Evolutionary conservation across 1,140 invertebrate genomes (phyloP), one percentile per base, ranked within the genome.

Genomic region (Tetragnatha versicolor): DNA sequence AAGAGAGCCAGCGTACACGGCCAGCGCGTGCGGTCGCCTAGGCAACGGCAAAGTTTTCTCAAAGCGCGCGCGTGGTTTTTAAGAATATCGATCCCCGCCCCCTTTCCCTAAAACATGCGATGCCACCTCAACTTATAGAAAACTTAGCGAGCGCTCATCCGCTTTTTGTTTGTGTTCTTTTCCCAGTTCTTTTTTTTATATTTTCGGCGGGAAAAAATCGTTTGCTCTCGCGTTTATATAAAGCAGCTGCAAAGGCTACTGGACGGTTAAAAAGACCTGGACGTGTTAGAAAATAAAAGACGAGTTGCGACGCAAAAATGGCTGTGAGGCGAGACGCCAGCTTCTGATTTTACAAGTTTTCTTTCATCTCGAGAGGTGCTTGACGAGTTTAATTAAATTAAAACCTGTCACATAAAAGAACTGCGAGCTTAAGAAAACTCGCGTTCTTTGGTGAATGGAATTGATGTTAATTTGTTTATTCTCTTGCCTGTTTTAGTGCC

Each of bases 41-140:
- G 35, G 53, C 14, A 58, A 72, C 69, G 10, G 25, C n/a, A 53
- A 72, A 51, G 69, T 53, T 72, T n/a, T n/a, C n/a, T 72, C 45
- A 72, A 72, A 72, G 35, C 53, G 69, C 51, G 51, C 69, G 51
- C 49, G 69, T 42, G 69, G 69, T 72, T 72, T 72, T 72, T 72
- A 72, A 72, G 69, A 58, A 72, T 72, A 72, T 72, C 37, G 69
- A 72, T 70, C 25, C 53, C 53, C 35, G 42, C 22, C 45, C 27
- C 53, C n/a, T n/a, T n/a, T n/a, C n/a, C n/a, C n/a, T n/a, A n/a
- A n/a, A n/a, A 25, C 14, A 51, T n/a, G 37, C 51, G 69, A 58
- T 42, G 12, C 45, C 47, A 42, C 9, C 39, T n/a, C 47, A 69
- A 55, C 35, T 72, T 72, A 39, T 42, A 42, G 53, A 58, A 72